Conservation (phyloP, 2,113 vertebrate species). For the Myiozetetes cayanensis region DNA sequence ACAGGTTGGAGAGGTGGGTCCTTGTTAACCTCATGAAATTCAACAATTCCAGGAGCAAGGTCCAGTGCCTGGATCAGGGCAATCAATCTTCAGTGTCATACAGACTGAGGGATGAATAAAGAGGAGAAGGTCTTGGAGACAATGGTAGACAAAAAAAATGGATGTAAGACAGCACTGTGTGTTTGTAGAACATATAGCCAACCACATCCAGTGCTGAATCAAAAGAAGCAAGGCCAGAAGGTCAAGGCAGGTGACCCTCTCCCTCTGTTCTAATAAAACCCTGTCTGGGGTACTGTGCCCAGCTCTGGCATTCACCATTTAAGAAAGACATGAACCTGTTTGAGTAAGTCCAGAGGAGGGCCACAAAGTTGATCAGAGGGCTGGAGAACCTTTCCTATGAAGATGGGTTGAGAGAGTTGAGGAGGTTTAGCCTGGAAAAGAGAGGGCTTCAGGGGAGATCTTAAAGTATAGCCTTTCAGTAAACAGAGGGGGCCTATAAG, state of each 20-base stretch:
- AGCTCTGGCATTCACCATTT: neutral
- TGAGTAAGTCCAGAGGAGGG: rapidly evolving
- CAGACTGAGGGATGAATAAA: neutral
- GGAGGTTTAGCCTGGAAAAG: rapidly evolving
- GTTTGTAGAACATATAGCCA: neutral
- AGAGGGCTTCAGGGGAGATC: neutral
- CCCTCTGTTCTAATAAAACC: neutral
- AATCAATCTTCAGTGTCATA: neutral
- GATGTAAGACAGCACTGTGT: no score
- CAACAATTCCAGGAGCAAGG: neutral
- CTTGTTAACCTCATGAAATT: neutral
- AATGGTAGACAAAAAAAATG: neutral
- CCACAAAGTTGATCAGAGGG: rapidly evolving
- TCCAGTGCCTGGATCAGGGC: no score
- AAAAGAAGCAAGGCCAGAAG: neutral
- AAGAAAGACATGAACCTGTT: neutral
- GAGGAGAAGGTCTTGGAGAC: neutral
- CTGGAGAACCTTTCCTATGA: neutral
- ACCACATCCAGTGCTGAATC: rapidly evolving
- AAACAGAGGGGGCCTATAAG: neutral
- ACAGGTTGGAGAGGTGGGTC: neutral
- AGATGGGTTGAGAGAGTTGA: rapidly evolving
- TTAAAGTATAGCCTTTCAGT: neutral
- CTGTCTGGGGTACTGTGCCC: no score
- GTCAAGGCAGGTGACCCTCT: neutral